phyloP scores from a whole-genome alignment of 2,888 invertebrate genomes.

The Dinocampus coccinellae region DNA sequence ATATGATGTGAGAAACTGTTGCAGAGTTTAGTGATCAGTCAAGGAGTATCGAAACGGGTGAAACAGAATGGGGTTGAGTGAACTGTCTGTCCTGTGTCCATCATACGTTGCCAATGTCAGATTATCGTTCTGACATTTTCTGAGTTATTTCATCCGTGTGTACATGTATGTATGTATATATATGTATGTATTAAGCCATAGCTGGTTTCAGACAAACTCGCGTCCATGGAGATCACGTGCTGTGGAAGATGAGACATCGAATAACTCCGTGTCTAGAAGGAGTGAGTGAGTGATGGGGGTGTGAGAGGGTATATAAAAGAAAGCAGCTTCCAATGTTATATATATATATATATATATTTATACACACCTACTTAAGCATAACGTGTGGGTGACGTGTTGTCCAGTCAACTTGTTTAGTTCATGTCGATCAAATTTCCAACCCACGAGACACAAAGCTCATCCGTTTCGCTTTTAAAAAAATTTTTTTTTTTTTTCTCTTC shows the following conservation, averaged over 20 bases:
- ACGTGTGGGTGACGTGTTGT: conserved; percentile 44
- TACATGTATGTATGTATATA: neutral
- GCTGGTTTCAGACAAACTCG: conserved; percentile 33
- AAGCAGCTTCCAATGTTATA: conserved; percentile 21
- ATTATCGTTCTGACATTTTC: conserved; percentile 70
- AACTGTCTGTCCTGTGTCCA: conserved; percentile 61
- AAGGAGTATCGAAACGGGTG: conserved; percentile 38
- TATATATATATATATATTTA: too few species aligned
- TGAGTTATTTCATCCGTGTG: conserved; percentile 66
- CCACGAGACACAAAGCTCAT: conserved; percentile 60
- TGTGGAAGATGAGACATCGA: conserved; percentile 36
- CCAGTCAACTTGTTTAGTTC: conserved; percentile 63
- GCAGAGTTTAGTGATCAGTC: conserved; percentile 28
- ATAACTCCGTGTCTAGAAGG: conserved; percentile 19
- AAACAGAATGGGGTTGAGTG: conserved; percentile 48
- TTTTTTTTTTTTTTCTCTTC: too few species aligned
- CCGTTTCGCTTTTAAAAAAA: conserved; percentile 34
- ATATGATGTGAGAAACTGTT: conserved; percentile 3
- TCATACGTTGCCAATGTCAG: conserved; percentile 68
- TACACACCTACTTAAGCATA: conserved; percentile 32
- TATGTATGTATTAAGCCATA: conserved; percentile 37
- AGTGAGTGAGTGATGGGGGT: too few species aligned
- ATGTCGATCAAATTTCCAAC: conserved; percentile 68
- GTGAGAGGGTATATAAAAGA: neutral
- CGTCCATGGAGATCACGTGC: conserved; percentile 29